Conservation (phyloP, 2,888 invertebrate species). For the Cotesia congregata region DNA sequence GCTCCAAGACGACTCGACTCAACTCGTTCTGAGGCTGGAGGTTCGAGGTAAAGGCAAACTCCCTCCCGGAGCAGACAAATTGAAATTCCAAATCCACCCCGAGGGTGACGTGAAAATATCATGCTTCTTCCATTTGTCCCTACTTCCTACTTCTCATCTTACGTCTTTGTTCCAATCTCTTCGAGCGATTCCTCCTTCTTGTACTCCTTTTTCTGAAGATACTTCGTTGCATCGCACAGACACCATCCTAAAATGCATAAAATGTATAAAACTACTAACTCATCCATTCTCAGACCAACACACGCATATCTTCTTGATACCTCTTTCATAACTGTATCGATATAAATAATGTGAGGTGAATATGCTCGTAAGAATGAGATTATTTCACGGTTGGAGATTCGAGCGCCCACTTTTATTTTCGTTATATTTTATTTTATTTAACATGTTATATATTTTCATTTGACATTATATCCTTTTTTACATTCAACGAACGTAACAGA, state of each 20-base stretch:
- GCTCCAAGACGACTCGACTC: not conserved
- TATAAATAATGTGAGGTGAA: constrained; percentile 17
- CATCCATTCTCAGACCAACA: not conserved
- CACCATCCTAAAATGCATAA: not conserved
- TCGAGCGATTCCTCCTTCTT: not conserved
- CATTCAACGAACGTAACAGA: not conserved
- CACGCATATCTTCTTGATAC: not conserved
- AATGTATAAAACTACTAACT: not conserved
- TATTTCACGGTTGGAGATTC: constrained; percentile 22
- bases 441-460: not conserved
- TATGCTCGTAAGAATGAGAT: constrained; percentile 24
- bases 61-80: constrained; percentile 30
- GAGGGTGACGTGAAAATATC: constrained; percentile 20
- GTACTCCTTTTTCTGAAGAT: not conserved
- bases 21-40: not conserved
- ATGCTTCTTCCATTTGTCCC: constrained; percentile 36
- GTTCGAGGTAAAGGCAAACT: constrained; percentile 17
- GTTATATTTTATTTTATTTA: not conserved
- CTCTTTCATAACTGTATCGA: not conserved
- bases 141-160: constrained; percentile 23
- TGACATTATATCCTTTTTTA: not conserved
- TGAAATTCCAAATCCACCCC: constrained; percentile 40
- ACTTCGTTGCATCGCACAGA: not conserved
- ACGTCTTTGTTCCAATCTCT: not conserved
- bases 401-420: not conserved